A percentile compares a stretch with the other conserved stretches of the same genome.
phyloP scores from a whole-genome alignment of 2,113 vertebrate genomes.

The Seriola aureovittata region DNA sequence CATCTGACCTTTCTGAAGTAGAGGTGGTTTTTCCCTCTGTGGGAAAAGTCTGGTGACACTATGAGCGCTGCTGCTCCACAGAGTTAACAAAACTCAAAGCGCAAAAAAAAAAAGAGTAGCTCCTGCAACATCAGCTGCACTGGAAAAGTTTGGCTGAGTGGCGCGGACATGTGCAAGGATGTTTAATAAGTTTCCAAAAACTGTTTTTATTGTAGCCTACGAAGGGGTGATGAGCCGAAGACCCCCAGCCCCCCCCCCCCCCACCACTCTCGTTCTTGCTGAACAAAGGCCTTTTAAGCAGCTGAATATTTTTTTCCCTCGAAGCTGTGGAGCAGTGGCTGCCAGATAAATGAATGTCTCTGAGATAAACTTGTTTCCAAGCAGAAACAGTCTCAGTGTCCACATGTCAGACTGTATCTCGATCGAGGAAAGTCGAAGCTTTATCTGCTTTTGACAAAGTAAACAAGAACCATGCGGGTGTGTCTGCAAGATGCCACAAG shows the following conservation, averaged over 20 bases:
- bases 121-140: constrained; percentile 6
- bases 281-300: constrained; percentile 77
- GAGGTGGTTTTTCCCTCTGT: neutral
- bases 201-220: neutral
- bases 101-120: neutral
- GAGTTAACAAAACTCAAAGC: neutral
- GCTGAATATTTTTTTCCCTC: constrained; percentile 19
- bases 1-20: neutral
- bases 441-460: constrained; percentile 50
- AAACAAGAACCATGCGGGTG: constrained; percentile 51
- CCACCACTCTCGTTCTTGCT: neutral
- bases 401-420: neutral
- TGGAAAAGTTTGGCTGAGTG: neutral
- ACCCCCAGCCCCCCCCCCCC: neutral
- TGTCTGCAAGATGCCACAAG: constrained; percentile 64
- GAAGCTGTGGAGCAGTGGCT: neutral
- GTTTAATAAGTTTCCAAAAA: neutral
- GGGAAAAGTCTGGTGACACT: constrained; percentile 32
- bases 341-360: neutral
- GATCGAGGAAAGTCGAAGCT: constrained; percentile 29
- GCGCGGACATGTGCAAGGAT: neutral
- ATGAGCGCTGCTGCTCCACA: constrained; percentile 30
- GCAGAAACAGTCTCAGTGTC: neutral
- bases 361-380: neutral
- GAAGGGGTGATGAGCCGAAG: constrained; percentile 43